Evolutionary conservation across 2,797 vertebrate genomes (phyloP).

Genomic region (Tragelaphus eurycerus): DNA sequence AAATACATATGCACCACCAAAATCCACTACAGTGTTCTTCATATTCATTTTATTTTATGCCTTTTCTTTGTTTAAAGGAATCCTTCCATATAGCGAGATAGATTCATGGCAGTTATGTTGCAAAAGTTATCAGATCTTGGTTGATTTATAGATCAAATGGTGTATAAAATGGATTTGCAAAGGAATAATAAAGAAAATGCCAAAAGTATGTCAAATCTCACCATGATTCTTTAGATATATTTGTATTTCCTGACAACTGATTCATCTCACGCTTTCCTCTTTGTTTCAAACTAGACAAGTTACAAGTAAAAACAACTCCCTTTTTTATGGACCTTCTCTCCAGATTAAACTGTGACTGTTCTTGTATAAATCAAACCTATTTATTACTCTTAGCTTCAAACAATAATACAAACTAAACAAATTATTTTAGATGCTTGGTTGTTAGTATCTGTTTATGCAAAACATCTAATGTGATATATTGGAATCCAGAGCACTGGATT

Average conservation of each 20-base stretch:
- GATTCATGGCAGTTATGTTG: not conserved
- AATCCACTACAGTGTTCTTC: not conserved
- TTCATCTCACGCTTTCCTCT: constrained; percentile 77
- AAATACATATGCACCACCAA: not conserved
- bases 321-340: constrained; percentile 44
- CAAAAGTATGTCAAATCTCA: constrained; percentile 66
- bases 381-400: not conserved
- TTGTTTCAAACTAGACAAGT: constrained; percentile 78
- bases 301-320: constrained; percentile 53
- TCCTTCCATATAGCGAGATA: not conserved
- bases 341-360: constrained; percentile 33
- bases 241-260: constrained; percentile 75
- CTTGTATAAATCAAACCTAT: not conserved
- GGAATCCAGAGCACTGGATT: not conserved
- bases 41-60: not conserved
- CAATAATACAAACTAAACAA: not conserved
- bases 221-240: constrained; percentile 54
- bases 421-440: not conserved
- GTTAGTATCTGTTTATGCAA: not conserved
- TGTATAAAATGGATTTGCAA: constrained; percentile 30
- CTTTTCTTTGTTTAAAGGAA: not conserved
- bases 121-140: constrained; percentile 39
- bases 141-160: constrained; percentile 24
- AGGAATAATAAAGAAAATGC: not conserved
- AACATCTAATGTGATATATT: not conserved